Conservation (phyloP, 2,888 invertebrate genomes). For the Aleiodes alternator region DNA sequence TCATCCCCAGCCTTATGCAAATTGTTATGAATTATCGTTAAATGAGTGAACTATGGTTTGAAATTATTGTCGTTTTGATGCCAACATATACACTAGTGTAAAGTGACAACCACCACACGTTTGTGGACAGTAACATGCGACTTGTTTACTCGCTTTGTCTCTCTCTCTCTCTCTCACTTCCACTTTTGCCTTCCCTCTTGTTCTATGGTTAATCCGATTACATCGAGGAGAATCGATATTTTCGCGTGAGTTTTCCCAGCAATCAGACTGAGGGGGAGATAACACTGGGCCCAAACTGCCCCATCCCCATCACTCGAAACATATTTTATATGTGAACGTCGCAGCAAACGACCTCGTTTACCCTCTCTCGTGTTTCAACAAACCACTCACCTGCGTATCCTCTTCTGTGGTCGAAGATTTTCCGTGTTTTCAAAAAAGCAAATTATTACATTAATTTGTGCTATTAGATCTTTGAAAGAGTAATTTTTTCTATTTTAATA, state of each 20-base stretch:
- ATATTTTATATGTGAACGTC: constrained; percentile 68
- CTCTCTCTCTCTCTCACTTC: not conserved
- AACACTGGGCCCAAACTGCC: constrained; percentile 53
- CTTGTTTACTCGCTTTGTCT: constrained; percentile 28
- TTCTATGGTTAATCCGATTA: constrained; percentile 68
- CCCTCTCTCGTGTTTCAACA: constrained; percentile 47
- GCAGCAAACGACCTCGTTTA: constrained; percentile 62
- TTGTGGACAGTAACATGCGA: constrained; percentile 33
- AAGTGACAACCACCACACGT: constrained; percentile 34
- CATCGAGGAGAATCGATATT: constrained; percentile 66
- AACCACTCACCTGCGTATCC: constrained; percentile 16
- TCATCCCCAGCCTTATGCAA: not conserved
- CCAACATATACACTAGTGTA: constrained; percentile 20
- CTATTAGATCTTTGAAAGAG: not conserved
- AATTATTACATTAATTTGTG: not conserved
- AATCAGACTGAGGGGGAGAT: constrained; percentile 68
- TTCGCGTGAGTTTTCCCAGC: constrained; percentile 72
- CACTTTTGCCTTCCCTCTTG: constrained; percentile 38
- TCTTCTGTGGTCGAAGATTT: constrained; percentile 8
- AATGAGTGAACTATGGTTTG: constrained; percentile 20
- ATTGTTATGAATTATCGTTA: not conserved
- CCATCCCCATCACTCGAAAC: constrained; percentile 55
- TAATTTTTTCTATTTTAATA: no score
- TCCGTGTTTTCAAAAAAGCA: no score
- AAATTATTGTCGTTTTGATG: constrained; percentile 20